Evolutionary conservation across 1,140 invertebrate genomes (phyloP).

Genomic region (Apis florea): DNA sequence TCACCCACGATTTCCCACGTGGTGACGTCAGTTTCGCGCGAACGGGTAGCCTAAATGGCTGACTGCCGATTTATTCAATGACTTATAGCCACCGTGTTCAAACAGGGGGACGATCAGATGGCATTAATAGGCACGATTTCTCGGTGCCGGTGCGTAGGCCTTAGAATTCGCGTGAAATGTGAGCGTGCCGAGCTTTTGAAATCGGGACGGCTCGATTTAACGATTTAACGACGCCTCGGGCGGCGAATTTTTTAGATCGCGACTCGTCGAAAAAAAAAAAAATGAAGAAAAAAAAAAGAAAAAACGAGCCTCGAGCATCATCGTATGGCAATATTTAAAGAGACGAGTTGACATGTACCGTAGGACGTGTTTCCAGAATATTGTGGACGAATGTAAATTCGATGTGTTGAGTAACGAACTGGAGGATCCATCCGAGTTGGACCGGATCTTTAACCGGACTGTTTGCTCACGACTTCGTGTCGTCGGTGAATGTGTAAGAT

Average conservation of each 20-base stretch:
- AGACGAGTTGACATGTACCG: slow-evolving; percentile 6
- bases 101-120: slow-evolving; percentile 50
- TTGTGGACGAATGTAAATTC: slow-evolving; percentile 33
- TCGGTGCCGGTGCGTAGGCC: slow-evolving; percentile 49
- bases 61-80: slow-evolving; percentile 55
- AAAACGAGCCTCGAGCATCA: neutral
- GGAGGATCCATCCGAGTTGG: neutral
- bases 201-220: slow-evolving; percentile 27
- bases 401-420: slow-evolving; percentile 2
- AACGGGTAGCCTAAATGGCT: slow-evolving; percentile 44
- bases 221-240: slow-evolving; percentile 21
- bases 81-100: slow-evolving; percentile 42
- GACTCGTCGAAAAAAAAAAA: neutral
- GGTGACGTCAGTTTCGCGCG: slow-evolving; percentile 28
- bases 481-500: neutral
- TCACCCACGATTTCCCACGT: slow-evolving; percentile 63
- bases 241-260: slow-evolving; percentile 52
- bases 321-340: slow-evolving; percentile 10
- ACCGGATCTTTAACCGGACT: neutral
- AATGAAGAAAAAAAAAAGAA: neutral
- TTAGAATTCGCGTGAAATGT: slow-evolving; percentile 57
- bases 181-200: slow-evolving; percentile 53
- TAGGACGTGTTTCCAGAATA: slow-evolving; percentile 21
- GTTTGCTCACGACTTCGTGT: neutral
- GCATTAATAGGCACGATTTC: slow-evolving; percentile 62